Evolutionary conservation across 2,888 invertebrate species (phyloP).

Genomic region (Microplitis manilae): DNA sequence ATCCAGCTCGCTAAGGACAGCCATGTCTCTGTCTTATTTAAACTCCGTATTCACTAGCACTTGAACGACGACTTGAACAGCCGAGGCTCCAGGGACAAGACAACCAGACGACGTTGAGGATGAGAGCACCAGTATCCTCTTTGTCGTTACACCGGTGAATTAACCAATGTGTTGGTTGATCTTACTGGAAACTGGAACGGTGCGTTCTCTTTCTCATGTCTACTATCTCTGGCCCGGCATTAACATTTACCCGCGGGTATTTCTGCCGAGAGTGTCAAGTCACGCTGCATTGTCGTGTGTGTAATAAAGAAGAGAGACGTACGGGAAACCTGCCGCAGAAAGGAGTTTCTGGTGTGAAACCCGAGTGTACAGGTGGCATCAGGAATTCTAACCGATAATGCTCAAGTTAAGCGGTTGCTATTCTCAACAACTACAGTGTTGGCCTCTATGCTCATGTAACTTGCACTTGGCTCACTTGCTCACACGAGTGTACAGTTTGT

Average conservation of each 20-base stretch:
- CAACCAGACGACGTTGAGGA: not conserved
- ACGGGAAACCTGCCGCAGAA: no score
- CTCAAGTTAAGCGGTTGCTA: slow-evolving; percentile 12
- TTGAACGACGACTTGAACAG: not conserved
- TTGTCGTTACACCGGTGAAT: not conserved
- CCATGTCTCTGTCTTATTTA: slow-evolving; percentile 3
- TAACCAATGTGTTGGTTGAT: not conserved
- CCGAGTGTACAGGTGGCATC: slow-evolving; percentile 20
- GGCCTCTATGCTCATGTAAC: not conserved
- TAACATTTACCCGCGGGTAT: not conserved
- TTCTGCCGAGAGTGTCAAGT: slow-evolving; percentile 9
- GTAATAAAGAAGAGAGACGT: not conserved
- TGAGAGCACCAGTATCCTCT: slow-evolving; percentile 1
- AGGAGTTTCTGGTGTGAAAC: not conserved
- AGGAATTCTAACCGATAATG: slow-evolving; percentile 19
- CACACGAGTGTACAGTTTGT: not conserved
- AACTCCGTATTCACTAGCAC: slow-evolving; percentile 9
- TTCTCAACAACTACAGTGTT: not conserved
- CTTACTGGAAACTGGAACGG: not conserved
- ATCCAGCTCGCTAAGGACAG: slow-evolving; percentile 19
- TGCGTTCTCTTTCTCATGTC: not conserved
- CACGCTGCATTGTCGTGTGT: slow-evolving; percentile 3
- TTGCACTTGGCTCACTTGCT: not conserved
- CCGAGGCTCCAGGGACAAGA: not conserved
- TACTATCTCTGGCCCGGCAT: not conserved